Evolutionary conservation across 2,113 vertebrate species (phyloP).

Genomic region (Bos javanicus): DNA sequence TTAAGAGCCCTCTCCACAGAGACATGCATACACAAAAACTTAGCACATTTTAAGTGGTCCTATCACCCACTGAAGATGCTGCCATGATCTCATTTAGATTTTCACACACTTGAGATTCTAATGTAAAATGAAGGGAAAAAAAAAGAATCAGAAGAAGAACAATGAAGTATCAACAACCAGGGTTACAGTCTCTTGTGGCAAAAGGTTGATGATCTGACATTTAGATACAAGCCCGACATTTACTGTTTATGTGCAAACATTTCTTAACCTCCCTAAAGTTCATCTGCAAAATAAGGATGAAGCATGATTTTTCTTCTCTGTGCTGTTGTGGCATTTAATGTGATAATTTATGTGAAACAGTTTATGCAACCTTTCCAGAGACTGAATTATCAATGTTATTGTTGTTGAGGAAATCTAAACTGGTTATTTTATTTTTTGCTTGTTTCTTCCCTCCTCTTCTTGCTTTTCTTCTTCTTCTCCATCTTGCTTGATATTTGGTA

Average conservation of each 20-base stretch:
- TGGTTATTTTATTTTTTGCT: neutral
- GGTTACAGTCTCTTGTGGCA: neutral
- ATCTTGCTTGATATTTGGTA: neutral
- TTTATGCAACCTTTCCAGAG: neutral
- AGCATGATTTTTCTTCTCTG: neutral
- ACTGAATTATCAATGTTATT: neutral
- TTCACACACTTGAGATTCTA: neutral
- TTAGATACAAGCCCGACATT: neutral
- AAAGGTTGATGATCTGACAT: conserved; percentile 7
- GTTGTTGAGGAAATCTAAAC: neutral
- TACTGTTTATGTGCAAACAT: neutral
- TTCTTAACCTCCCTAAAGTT: neutral
- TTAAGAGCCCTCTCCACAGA: neutral
- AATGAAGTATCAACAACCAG: neutral
- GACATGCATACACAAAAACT: neutral
- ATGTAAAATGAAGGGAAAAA: neutral
- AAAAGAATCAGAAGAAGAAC: neutral
- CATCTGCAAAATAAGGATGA: neutral
- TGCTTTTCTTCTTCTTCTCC: neutral
- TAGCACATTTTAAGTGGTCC: neutral
- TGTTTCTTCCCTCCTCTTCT: neutral
- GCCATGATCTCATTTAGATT: neutral
- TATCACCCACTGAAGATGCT: neutral
- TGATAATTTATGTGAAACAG: neutral
- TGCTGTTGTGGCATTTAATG: neutral